A percentile compares a stretch with the other conserved stretches of the same genome.
Conservation (phyloP, 2,113 vertebrate species). For the Trachemys scripta region DNA sequence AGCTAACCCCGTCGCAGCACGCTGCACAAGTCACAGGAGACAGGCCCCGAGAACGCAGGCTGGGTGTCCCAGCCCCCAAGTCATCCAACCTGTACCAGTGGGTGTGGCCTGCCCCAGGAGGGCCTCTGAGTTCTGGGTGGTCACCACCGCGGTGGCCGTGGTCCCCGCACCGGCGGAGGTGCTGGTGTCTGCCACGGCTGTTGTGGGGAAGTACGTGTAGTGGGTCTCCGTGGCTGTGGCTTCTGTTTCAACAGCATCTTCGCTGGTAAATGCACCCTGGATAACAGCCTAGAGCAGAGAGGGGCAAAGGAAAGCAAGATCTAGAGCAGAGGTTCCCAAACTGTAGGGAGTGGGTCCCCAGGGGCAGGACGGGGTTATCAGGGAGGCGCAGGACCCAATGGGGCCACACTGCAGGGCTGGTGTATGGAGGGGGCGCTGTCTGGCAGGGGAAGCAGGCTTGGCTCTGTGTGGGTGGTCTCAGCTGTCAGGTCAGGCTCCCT, state of each 20-base stretch:
- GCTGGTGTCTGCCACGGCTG: slow-evolving; percentile 76
- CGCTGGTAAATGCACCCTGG: slow-evolving; percentile 83
- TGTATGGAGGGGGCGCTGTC: not conserved
- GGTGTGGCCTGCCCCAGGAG: slow-evolving; percentile 79
- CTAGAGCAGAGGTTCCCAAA: not conserved
- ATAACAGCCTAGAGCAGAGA: slow-evolving; percentile 74
- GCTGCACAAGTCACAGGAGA: not conserved
- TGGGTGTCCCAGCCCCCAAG: not conserved
- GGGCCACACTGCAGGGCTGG: not conserved
- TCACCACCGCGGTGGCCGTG: slow-evolving; percentile 78
- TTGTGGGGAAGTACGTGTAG: slow-evolving; percentile 81
- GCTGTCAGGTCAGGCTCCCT: not conserved
- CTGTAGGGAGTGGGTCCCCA: not conserved
- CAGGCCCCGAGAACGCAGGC: not conserved
- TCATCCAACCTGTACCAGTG: slow-evolving; percentile 69
- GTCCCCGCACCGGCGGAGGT: slow-evolving; percentile 58
- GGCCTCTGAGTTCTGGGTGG: slow-evolving; percentile 81
- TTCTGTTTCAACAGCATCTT: slow-evolving; percentile 78
- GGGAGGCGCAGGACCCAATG: not conserved
- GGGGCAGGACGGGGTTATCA: not conserved
- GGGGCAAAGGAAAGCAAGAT: fast-evolving
- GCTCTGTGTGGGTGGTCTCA: not conserved
- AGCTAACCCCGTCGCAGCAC: not conserved
- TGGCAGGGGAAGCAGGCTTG: not conserved
- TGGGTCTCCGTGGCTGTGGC: slow-evolving; percentile 76